Conservation (phyloP, 2,888 invertebrate genomes). For the Drepanosiphum platanoidis region DNA sequence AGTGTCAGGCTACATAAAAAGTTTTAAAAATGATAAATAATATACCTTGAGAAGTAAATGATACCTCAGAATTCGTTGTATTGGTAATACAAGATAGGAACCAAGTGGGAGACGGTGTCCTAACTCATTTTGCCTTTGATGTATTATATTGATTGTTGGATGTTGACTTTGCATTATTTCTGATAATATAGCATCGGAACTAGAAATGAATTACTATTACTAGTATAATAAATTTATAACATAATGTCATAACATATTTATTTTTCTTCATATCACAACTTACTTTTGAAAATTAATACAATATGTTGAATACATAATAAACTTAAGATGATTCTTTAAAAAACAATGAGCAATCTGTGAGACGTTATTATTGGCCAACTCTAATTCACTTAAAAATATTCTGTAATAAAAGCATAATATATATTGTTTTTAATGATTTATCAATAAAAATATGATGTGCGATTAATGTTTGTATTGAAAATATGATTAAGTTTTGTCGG, state of each 20-base stretch:
- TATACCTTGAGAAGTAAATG: constrained; percentile 50
- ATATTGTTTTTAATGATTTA: neutral
- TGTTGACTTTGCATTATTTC: constrained; percentile 31
- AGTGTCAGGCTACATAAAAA: neutral
- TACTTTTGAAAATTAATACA: constrained; percentile 50
- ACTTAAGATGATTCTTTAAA: constrained; percentile 42
- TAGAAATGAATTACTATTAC: too few species aligned
- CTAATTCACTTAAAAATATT: constrained; percentile 43
- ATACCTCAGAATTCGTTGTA: constrained; percentile 54
- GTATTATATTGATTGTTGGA: constrained; percentile 5
- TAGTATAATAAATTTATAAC: too few species aligned
- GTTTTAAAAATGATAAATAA: neutral
- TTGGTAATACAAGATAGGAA: constrained; percentile 38
- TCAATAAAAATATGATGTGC: neutral
- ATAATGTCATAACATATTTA: neutral
- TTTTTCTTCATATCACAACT: neutral
- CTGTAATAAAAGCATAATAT: constrained; percentile 25
- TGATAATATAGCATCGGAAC: constrained; percentile 36
- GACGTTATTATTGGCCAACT: constrained; percentile 1
- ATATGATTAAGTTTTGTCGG: too few species aligned
- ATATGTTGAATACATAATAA: constrained; percentile 45
- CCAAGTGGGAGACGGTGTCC: constrained; percentile 50
- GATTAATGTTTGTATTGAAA: too few species aligned
- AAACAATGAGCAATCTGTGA: constrained; percentile 36
- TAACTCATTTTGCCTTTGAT: constrained; percentile 51